phyloP scores from a whole-genome alignment of 2,888 invertebrate genomes.

The Protonemura montana region DNA sequence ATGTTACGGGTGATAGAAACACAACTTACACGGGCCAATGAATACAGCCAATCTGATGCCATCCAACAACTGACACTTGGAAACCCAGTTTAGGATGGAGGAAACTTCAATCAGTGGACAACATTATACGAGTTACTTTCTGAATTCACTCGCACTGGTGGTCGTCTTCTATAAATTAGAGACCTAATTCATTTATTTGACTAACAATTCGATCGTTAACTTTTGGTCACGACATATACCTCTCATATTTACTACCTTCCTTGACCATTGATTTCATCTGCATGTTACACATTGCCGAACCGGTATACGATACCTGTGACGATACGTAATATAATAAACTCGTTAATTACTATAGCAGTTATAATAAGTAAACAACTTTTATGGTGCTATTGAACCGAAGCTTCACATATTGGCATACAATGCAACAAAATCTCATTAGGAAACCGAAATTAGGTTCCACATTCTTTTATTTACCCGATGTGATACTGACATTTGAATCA shows the following conservation, averaged over 20 bases:
- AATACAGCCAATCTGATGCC: too few species aligned
- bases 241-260: background rate
- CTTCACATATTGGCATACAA: background rate
- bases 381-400: conserved; percentile 1
- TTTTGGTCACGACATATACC: background rate
- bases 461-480: background rate
- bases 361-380: background rate
- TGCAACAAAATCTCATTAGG: background rate
- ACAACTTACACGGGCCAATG: too few species aligned
- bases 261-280: background rate
- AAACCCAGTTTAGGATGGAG: too few species aligned
- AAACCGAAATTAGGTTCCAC: background rate
- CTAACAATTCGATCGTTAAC: too few species aligned
- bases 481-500: background rate
- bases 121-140: too few species aligned
- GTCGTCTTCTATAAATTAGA: too few species aligned
- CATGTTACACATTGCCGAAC: background rate
- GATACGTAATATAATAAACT: background rate
- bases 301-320: too few species aligned
- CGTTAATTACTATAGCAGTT: background rate
- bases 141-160: too few species aligned
- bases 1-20: too few species aligned
- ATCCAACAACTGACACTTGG: too few species aligned
- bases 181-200: too few species aligned
- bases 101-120: too few species aligned